Conservation (phyloP, 2,888 invertebrate species). For the Cryptosula pallasiana region DNA sequence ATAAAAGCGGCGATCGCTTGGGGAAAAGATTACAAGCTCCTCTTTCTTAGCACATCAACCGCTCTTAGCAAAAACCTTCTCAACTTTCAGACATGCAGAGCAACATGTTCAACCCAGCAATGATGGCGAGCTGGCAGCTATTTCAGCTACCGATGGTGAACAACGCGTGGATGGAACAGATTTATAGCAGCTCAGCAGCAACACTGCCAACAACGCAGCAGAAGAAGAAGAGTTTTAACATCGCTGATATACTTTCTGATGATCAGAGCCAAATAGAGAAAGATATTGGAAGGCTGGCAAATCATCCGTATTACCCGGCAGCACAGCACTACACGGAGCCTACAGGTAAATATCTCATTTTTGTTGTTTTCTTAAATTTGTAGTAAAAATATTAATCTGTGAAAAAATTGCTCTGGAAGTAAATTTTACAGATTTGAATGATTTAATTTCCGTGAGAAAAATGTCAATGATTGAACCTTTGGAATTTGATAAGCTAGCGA, state of each 20-base stretch:
- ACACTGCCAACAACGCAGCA: neutral
- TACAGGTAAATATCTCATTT: conserved; percentile 8
- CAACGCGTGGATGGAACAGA: conserved; percentile 14
- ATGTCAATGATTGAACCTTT: no score
- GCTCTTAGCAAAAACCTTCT: neutral
- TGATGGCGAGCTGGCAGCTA: conserved; percentile 19
- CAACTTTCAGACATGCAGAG: neutral
- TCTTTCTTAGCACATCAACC: no score
- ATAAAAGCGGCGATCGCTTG: no score
- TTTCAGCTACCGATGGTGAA: conserved; percentile 3
- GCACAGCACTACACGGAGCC: neutral
- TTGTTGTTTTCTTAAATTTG: no score
- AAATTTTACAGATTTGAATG: no score
- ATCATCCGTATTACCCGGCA: conserved; percentile 18
- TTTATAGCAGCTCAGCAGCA: neutral
- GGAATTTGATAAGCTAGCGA: no score
- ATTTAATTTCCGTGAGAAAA: no score
- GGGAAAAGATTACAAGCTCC: no score
- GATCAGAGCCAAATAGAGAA: neutral
- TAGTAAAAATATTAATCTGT: no score
- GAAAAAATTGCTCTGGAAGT: no score
- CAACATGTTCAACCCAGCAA: neutral
- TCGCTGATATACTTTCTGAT: conserved; percentile 21
- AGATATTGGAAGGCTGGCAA: conserved; percentile 1
- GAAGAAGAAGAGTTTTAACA: conserved; percentile 21